Conservation (phyloP, 2,888 invertebrate species). For the Leucophenga montana region DNA sequence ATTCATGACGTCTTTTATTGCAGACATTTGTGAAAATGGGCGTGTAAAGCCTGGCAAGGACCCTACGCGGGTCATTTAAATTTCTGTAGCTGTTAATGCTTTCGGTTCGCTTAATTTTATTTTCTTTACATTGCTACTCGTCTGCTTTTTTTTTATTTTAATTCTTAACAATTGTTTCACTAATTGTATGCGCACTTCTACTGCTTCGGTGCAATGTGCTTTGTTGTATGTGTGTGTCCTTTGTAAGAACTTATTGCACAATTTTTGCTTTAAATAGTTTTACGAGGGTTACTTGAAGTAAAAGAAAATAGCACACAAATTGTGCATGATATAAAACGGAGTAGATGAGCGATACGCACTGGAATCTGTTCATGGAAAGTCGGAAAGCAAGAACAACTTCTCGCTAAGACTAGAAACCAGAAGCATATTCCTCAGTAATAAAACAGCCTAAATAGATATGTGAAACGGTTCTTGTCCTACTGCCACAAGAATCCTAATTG, state of each 20-base stretch:
- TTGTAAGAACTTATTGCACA: neutral
- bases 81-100: conserved; percentile 10
- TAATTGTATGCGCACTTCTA: neutral
- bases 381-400: too few relatives aligned
- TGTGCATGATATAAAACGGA: too few relatives aligned
- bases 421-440: too few relatives aligned
- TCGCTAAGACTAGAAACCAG: too few relatives aligned
- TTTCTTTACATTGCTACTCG: neutral
- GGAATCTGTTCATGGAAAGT: too few relatives aligned
- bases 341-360: too few relatives aligned
- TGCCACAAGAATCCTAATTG: too few relatives aligned
- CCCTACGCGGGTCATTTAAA: neutral
- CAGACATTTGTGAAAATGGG: neutral
- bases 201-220: neutral
- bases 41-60: neutral
- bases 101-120: conserved; percentile 5
- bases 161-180: conserved; percentile 17
- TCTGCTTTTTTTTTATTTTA: neutral
- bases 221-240: neutral
- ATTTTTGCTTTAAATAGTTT: conserved; percentile 1
- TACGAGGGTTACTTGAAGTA: neutral
- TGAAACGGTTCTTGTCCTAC: too few relatives aligned
- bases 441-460: too few relatives aligned
- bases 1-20: neutral
- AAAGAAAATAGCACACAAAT: too few relatives aligned